phyloP scores from a whole-genome alignment of 2,888 invertebrate genomes.

The Cantharis rufa region DNA sequence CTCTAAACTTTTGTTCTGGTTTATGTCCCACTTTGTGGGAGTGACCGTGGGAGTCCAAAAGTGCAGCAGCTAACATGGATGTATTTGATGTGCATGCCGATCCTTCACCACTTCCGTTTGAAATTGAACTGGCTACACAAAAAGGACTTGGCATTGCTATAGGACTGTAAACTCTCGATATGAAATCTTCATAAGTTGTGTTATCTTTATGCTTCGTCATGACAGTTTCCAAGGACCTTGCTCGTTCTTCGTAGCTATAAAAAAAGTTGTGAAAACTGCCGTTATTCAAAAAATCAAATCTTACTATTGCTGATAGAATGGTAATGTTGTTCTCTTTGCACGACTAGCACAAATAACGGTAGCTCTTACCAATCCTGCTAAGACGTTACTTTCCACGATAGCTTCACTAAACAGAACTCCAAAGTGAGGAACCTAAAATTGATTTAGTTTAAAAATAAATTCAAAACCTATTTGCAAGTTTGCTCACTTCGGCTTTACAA shows the following conservation, averaged over 20 bases:
- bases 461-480: neutral
- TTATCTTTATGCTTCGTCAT: slow-evolving; percentile 83
- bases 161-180: slow-evolving; percentile 72
- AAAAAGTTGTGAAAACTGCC: slow-evolving; percentile 18
- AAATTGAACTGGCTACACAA: slow-evolving; percentile 39
- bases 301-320: slow-evolving; percentile 90
- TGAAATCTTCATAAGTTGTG: slow-evolving; percentile 89
- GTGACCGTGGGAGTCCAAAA: slow-evolving; percentile 60
- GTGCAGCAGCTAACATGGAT: slow-evolving; percentile 62
- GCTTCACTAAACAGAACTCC: slow-evolving; percentile 96
- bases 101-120: slow-evolving; percentile 43
- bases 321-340: slow-evolving; percentile 85
- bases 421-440: slow-evolving; percentile 79
- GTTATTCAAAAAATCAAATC: slow-evolving; percentile 44
- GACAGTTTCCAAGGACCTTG: slow-evolving; percentile 81
- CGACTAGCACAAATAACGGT: slow-evolving; percentile 92
- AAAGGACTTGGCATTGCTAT: slow-evolving; percentile 62
- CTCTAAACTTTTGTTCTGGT: slow-evolving; percentile 49
- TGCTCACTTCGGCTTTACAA: slow-evolving; percentile 78
- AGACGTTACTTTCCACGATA: slow-evolving; percentile 69
- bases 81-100: slow-evolving; percentile 52
- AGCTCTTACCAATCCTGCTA: slow-evolving; percentile 85
- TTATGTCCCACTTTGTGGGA: slow-evolving; percentile 47
- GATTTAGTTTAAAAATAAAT: neutral
- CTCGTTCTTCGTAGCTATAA: slow-evolving; percentile 87